A percentile compares a stretch with the other conserved stretches of the same genome.
phyloP scores from a whole-genome alignment of 2,113 vertebrate genomes.

The Embiotoca jacksoni region DNA sequence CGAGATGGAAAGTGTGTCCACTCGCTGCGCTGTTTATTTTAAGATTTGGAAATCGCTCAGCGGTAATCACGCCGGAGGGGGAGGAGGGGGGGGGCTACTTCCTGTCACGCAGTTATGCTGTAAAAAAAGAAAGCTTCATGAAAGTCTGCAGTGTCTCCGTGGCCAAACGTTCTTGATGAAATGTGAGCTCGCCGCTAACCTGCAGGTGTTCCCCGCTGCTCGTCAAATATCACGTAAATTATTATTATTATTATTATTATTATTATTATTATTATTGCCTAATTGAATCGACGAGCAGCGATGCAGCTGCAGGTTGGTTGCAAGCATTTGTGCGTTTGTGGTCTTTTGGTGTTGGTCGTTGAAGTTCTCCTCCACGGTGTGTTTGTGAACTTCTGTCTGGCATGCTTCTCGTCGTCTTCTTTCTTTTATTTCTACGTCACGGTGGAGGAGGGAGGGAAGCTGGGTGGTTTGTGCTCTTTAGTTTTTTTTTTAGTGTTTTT shows the following conservation, averaged over 20 bases:
- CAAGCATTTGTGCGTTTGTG: slow-evolving; percentile 54
- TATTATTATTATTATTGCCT: too few relatives aligned
- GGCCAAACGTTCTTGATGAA: slow-evolving; percentile 56
- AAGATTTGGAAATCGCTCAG: too few relatives aligned
- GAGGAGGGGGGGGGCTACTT: neutral
- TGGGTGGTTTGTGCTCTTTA: neutral
- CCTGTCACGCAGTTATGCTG: neutral
- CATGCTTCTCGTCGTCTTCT: slow-evolving; percentile 62
- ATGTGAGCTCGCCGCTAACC: slow-evolving; percentile 67
- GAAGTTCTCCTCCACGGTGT: slow-evolving; percentile 43
- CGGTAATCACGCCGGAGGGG: neutral
- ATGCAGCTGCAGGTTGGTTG: slow-evolving; percentile 35
- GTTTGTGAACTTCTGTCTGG: slow-evolving; percentile 66
- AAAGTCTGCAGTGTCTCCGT: slow-evolving; percentile 57
- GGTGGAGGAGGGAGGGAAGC: neutral
- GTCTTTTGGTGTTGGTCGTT: slow-evolving; percentile 55
- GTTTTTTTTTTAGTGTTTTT: too few relatives aligned
- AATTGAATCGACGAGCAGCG: slow-evolving; percentile 23
- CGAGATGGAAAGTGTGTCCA: too few relatives aligned
- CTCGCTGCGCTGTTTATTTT: too few relatives aligned
- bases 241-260: too few relatives aligned
- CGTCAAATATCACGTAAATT: neutral
- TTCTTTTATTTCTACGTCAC: neutral
- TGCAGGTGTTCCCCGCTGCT: slow-evolving; percentile 57
- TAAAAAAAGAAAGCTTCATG: slow-evolving; percentile 51